Base-by-base conservation (phyloP, 35 echinoderm and acorn worm genomes). In the Lytechinus variegatus region DNA sequence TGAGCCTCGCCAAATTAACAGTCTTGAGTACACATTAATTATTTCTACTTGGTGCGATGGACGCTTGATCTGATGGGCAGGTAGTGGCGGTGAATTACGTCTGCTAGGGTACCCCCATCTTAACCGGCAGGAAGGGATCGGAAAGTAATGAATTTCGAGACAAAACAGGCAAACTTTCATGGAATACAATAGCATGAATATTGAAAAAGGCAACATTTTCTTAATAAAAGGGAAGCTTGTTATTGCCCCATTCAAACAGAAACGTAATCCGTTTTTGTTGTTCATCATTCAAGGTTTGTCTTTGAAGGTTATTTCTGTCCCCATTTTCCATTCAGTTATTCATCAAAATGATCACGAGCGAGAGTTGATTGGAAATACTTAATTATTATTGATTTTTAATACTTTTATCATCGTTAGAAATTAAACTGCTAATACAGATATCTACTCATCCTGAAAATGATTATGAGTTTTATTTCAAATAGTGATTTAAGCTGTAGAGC, bases 21-120 rank as follows among this genome's bases (percentile, higher is more conserved):
- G 88, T 90, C 88, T 90, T 24, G 88, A 90, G 88, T 90, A 90
- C 88, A 90, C 88, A 90, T 44, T 90, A 44, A 90, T 90, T 54
- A 90, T 90, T 90, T 90, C 88, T 28, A 90, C 88, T 90, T 90
- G 28, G 88, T 54, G 52, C 88, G 52, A 90, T 16, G 16, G 88
- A 6, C 52, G 29, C 24, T 12, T 90, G 88, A 90, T 90, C 4
- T 90, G 88, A 90, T 90, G 88, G 88, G 88, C 88, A 90, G 88
- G 28, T 54, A 51, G 29, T 90, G 88, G 88, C 21, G 52, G 88
- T 10, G 52, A 13, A 90, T 90, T 90, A 90, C 88, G 27, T 90
- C 88, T 54, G 52, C 29, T 44, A 90, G 27, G 52, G 29, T 90
- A 33, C 52, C 16, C 88, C 52, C 52, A 10, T 90, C 88, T 90